phyloP scores from a whole-genome alignment of 1,140 invertebrate genomes.

The Diprion similis region DNA sequence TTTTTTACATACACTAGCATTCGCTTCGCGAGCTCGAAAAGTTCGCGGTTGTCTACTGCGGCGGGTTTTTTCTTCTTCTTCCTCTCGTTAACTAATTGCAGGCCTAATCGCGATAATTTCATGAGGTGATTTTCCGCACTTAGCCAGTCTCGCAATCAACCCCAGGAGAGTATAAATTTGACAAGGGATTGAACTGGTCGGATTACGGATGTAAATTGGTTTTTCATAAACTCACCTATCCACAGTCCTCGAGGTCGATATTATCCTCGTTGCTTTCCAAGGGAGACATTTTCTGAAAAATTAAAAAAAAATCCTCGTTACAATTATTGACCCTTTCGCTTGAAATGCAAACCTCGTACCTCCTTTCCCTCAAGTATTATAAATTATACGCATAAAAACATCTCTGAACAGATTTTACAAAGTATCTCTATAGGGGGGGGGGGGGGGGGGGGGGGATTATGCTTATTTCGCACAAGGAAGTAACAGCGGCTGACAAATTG shows the following conservation, averaged over 20 bases:
- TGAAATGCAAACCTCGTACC: too few relatives aligned
- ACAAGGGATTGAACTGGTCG: not conserved
- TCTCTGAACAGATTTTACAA: not conserved
- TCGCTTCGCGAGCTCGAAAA: not conserved
- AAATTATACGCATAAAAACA: too few relatives aligned
- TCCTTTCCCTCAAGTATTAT: too few relatives aligned
- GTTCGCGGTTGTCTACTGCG: too few relatives aligned
- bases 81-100: too few relatives aligned
- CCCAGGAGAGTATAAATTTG: not conserved
- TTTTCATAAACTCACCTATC: conserved; percentile 28
- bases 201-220: too few relatives aligned
- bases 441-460: not conserved
- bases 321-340: too few relatives aligned
- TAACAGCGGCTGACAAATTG: not conserved
- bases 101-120: too few relatives aligned
- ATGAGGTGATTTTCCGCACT: too few relatives aligned
- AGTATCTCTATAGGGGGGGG: not conserved
- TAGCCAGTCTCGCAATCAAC: not conserved
- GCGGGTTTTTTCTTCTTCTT: too few relatives aligned
- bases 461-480: not conserved
- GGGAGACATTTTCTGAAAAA: conserved; percentile 27
- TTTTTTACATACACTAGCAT: not conserved
- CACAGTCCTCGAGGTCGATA: conserved; percentile 24
- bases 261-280: not conserved
- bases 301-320: conserved; percentile 18